Conservation (phyloP, 2,888 invertebrate genomes). For the Stenodera caucasica region DNA sequence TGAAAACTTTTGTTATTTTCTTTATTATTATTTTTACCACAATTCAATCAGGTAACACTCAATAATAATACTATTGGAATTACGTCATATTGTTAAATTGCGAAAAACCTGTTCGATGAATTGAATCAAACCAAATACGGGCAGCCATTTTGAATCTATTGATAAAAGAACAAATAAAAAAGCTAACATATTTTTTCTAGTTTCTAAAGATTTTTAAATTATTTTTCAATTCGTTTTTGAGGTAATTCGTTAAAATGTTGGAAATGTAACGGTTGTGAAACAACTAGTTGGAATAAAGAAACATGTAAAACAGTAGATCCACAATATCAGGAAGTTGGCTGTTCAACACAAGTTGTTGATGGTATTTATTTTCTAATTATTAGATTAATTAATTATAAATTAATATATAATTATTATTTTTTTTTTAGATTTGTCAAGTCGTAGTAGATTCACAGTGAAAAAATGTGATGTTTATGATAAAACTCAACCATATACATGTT, state of each 20-base stretch:
- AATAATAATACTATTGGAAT: not conserved
- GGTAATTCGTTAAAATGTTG: conserved; percentile 1
- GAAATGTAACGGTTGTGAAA: conserved; percentile 7
- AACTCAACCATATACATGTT: conserved; percentile 13
- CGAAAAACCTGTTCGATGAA: too few species aligned
- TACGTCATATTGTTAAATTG: conserved; percentile 3
- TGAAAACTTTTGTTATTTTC: not conserved
- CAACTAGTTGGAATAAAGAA: not conserved
- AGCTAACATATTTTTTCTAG: too few species aligned
- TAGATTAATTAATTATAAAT: not conserved
- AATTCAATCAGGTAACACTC: not conserved
- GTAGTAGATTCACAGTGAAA: not conserved
- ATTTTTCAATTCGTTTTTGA: too few species aligned
- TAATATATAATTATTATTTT: not conserved
- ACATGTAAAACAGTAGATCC: not conserved
- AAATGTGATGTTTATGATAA: not conserved
- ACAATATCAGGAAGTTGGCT: not conserved
- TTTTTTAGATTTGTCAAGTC: not conserved
- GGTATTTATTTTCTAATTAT: not conserved
- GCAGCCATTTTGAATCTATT: not conserved
- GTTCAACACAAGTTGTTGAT: not conserved
- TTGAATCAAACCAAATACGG: not conserved
- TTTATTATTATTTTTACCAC: not conserved
- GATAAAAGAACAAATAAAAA: not conserved
- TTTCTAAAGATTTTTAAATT: too few species aligned